Percentiles rank a stretch among this genome's conserved stretches.
Evolutionary conservation across 2,797 vertebrate species (phyloP).

Genomic region (Chelmon rostratus): DNA sequence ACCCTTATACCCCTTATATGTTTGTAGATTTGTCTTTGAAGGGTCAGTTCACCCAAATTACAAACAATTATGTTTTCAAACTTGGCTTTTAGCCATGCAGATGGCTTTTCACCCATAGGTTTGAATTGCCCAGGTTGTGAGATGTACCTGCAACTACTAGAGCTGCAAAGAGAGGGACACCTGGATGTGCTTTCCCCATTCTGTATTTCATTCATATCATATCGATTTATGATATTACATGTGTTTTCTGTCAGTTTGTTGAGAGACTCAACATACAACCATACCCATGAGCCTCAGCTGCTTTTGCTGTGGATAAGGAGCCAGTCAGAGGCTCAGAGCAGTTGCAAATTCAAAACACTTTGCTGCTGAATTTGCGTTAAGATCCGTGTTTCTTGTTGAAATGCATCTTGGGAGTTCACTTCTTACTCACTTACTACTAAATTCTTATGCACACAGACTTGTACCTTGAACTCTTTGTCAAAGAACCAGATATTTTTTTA

Average conservation of each 20-base stretch:
- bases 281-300: background rate
- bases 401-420: no score
- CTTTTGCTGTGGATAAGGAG: background rate
- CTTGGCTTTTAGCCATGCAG: background rate
- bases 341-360: background rate
- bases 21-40: conserved; percentile 9
- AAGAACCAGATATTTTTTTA: background rate
- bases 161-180: background rate
- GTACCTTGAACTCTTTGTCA: no score
- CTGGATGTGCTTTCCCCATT: background rate
- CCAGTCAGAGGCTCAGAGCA: background rate
- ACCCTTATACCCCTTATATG: background rate
- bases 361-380: no score
- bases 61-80: background rate
- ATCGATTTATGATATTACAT: background rate
- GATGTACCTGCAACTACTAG: background rate
- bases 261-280: background rate
- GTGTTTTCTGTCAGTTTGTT: background rate
- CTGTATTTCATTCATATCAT: no score
- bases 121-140: background rate
- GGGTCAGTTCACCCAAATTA: background rate
- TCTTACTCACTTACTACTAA: no score
- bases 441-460: no score
- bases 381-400: no score
- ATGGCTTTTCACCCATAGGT: background rate